Base-by-base conservation (phyloP, 2,113 vertebrate genomes). In the Galemys pyrenaicus region DNA sequence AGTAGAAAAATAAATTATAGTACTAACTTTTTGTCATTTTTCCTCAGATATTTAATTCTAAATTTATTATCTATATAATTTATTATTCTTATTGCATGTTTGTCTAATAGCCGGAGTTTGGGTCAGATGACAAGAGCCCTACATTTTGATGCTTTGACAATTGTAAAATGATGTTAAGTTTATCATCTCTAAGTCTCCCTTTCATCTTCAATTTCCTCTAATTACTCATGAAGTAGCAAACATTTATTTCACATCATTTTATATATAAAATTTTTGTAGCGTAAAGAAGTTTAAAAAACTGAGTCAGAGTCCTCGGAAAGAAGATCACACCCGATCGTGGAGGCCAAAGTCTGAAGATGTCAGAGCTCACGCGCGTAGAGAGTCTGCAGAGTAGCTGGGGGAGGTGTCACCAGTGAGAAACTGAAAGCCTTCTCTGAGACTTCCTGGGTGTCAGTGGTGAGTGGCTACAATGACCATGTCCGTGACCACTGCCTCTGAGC, bases 381-480 rank as follows among this genome's bases (percentile, higher is more conserved):
- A 39, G 1, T 12, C 10, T 67, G 11, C 60, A 64, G 35, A n/a
- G 4, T 0, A 4, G 19, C 4, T 58, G 67, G 32, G 30, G 8
- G 37, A n/a, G 2, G 10, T n/a, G n/a, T n/a, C n/a, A n/a, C n/a
- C n/a, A n/a, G n/a, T n/a, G n/a, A n/a, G n/a, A n/a, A n/a, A n/a
- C 44, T 37, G 19, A 12, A 10, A 9, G 1, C n/a, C 37, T 46
- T 30, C 24, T 30, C 32, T 49, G 30, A 83, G 20, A 39, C 37
- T 5, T 64, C 30, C 19, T 62, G 28, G 24, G 2, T 26, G 28
- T 94, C 28, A 37, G 10, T 4, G 4, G 3, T 4, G 46, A 91
- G 35, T 26, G 0, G 1, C 37, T 37, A 32, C 30, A 37, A 32
- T 0, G 12, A 2, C 30, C 51, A 35, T 0, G 12, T 1, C 49